Conservation (phyloP, 2,113 vertebrate species). For the Danionella cerebrum region DNA sequence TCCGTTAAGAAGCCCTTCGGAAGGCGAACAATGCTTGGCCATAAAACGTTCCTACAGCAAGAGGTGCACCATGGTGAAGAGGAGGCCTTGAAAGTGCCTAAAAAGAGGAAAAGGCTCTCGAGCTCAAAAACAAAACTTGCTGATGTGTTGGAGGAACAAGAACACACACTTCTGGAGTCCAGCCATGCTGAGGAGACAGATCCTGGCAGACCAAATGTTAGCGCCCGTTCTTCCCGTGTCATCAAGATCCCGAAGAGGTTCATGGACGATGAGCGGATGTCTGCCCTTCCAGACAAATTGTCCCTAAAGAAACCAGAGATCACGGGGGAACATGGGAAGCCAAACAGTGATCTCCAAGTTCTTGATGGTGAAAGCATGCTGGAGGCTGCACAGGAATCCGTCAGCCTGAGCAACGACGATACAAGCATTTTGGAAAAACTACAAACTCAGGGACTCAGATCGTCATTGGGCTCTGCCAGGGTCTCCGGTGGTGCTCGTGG, state of each 20-base stretch:
- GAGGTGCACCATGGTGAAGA: conserved; percentile 1
- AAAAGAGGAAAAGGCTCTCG: conserved; percentile 6
- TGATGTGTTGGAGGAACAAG: conserved; percentile 36
- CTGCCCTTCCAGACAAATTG: conserved; percentile 45
- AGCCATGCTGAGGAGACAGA: conserved; percentile 27
- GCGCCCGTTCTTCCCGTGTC: conserved; percentile 74
- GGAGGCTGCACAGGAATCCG: background rate
- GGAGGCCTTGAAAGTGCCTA: conserved; percentile 23
- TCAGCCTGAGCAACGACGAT: background rate
- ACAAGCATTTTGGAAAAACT: background rate
- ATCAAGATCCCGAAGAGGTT: conserved; percentile 83
- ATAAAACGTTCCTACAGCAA: conserved; percentile 29
- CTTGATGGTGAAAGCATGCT: background rate
- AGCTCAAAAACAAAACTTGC: conserved; percentile 20
- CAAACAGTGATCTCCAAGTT: background rate
- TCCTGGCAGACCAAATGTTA: conserved; percentile 56
- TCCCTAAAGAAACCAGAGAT: conserved; percentile 43
- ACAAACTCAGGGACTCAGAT: background rate
- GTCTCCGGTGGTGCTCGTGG: background rate
- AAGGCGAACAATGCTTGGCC: conserved; percentile 38
- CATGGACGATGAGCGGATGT: conserved; percentile 69
- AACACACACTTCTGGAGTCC: conserved; percentile 42
- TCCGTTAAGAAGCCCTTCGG: conserved; percentile 2
- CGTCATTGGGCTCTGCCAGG: background rate
- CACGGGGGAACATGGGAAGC: background rate